phyloP scores from a whole-genome alignment of 2,113 vertebrate genomes.

The Halcyon senegalensis region DNA sequence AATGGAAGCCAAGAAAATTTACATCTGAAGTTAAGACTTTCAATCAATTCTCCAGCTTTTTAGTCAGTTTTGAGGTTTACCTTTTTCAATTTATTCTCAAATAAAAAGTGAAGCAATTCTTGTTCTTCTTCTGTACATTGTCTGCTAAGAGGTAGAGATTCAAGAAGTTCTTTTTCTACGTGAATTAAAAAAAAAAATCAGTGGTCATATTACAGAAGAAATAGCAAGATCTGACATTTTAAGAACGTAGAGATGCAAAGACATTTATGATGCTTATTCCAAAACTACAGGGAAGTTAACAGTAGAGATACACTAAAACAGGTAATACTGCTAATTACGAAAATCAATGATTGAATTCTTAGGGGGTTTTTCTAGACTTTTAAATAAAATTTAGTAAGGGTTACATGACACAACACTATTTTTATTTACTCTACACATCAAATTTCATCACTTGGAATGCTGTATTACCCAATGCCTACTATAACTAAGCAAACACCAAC shows the following conservation, averaged over 20 bases:
- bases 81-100: conserved; percentile 99
- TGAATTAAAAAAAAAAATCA: neutral
- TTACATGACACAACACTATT: neutral
- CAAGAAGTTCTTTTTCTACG: conserved; percentile 95
- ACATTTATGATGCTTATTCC: neutral
- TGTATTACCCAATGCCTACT: neutral
- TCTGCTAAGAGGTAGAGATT: conserved; percentile 92
- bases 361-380: neutral
- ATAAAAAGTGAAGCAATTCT: conserved; percentile 93
- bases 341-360: neutral
- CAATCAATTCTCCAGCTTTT: neutral
- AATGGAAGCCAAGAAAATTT: neutral
- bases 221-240: neutral
- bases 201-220: neutral
- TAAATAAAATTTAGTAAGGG: neutral
- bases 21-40: neutral
- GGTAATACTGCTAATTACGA: neutral
- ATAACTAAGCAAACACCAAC: neutral
- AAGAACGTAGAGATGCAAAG: neutral
- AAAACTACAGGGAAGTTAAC: neutral
- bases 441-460: neutral
- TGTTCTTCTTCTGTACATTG: conserved; percentile 93
- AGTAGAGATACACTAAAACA: neutral
- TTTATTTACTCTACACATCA: neutral
- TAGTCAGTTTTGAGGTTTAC: conserved; percentile 60